Conservation (phyloP, 2,113 vertebrate genomes). For the Pseudorasbora parva region DNA sequence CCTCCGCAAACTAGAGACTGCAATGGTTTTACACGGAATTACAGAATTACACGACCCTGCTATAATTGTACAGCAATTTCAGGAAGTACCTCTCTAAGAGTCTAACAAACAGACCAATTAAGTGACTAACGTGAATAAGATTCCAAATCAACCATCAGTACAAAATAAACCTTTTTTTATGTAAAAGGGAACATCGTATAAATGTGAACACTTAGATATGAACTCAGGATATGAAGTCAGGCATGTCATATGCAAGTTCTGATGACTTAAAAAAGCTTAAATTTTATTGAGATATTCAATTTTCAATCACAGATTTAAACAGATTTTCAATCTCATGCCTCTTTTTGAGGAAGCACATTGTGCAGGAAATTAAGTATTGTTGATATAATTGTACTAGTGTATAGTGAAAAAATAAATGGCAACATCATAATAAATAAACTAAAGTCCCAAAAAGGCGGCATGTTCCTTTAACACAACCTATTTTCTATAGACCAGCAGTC, state of each 20-base stretch:
- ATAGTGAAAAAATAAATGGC: too few relatives aligned
- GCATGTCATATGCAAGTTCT: background rate
- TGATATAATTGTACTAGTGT: background rate
- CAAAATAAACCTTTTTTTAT: background rate
- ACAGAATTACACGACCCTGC: background rate
- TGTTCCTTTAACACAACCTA: background rate
- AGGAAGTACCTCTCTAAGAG: background rate
- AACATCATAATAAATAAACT: too few relatives aligned
- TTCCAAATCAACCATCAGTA: background rate
- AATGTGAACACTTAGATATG: background rate
- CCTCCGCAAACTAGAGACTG: background rate
- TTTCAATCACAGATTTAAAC: background rate
- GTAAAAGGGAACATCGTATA: background rate
- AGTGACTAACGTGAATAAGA: background rate
- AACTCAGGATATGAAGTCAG: background rate
- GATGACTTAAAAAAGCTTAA: background rate
- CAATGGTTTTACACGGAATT: slow-evolving; percentile 11
- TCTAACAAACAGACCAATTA: slow-evolving; percentile 22
- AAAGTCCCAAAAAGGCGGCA: too few relatives aligned
- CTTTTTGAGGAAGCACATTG: background rate
- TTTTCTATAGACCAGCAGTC: background rate
- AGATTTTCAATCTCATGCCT: background rate
- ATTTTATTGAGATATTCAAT: background rate
- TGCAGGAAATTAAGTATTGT: background rate
- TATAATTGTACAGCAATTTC: slow-evolving; percentile 15